Evolutionary conservation across 2,888 invertebrate species (phyloP), one percentile per base, ranked within the genome.

Genomic region (Lepidocyrtinus sp.): DNA sequence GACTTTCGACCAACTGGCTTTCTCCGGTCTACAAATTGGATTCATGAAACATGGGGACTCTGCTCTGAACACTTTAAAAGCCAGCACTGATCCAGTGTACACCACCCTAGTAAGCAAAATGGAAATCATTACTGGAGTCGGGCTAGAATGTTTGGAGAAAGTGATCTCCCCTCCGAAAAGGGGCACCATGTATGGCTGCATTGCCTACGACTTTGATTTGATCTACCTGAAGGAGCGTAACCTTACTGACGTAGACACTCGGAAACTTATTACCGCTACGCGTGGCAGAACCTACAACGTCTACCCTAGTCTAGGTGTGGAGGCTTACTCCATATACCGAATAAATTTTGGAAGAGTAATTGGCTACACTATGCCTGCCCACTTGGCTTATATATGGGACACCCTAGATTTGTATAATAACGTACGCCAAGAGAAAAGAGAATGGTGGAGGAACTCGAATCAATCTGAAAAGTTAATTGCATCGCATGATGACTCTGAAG

Each of bases 31-130:
- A 5, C 15, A 78, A 62, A 69, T 82, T 22, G 82, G 80, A 0
- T 82, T 82, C 64, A 82, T 82, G 76, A 82, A 82, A 27, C 69
- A 82, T 27, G 82, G 82, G 1, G 82, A 82, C n/a, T 68, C 76
- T 3, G 79, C 80, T 0, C 80, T 67, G 2, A 80, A 73, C 45
- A 80, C 82, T 1, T 45, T 82, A 15, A 27, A n/a, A 5, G 63
- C 59, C 12, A 75, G 79, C 26, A 80, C 70, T 12, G 82, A 82
- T 24, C 76, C 80, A 0, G 82, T 82, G 0, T 82, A 82, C 21
- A 73, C 76, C 1, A 76, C 67, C 12, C 36, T 82, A 9, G 17
- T 80, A 1, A 68, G 25, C 1, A 61, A 76, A 61, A 82, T 82
- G 82, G 76, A 80, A n/a, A 59, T 82, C 1, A 24, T 79, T 7